Percentiles rank a stretch among this genome's conserved stretches.
These are phyloP conservation scores for Serilophus lunatus DNA, from an alignment of 2,113 vertebrate species.

Conservation along the genomic window DNA sequence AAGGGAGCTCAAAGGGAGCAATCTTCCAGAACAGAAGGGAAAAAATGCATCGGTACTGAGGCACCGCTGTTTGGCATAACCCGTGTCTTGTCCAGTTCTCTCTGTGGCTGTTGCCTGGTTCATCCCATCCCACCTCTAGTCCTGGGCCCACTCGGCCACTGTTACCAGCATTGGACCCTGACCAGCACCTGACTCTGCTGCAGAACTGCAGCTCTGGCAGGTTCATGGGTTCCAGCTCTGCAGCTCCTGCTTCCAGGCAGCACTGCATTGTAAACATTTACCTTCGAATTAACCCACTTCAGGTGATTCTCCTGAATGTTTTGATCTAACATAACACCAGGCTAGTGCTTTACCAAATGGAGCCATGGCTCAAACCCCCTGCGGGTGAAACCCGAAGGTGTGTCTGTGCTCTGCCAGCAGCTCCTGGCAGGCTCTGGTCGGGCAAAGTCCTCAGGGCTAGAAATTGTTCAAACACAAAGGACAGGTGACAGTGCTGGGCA, in stretches of 20 bases:
- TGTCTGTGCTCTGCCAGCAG: not conserved
- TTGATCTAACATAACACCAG: rapidly evolving
- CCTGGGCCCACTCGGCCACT: rapidly evolving
- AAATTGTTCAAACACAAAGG: not conserved
- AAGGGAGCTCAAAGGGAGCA: not conserved
- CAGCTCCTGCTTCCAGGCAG: not conserved
- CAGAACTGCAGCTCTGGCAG: rapidly evolving
- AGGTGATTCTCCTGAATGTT: not conserved
- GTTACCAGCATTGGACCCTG: not conserved
- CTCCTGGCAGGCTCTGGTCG: rapidly evolving
- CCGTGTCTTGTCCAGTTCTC: not conserved
- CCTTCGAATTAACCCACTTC: not conserved
- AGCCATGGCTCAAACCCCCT: rapidly evolving
- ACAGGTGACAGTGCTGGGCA: not conserved
- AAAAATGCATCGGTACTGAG: not conserved
- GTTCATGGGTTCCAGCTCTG: not conserved
- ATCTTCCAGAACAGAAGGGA: not conserved
- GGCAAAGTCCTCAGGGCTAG: not conserved
- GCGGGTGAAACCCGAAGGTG: rapidly evolving
- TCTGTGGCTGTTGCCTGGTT: not conserved
- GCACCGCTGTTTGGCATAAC: rapidly evolving
- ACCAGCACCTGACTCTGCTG: rapidly evolving
- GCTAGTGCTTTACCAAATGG: not conserved
- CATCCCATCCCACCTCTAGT: not conserved
- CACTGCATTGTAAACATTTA: not conserved